Base-by-base conservation (phyloP, 2,797 vertebrate species). In the Channallabes apus region DNA sequence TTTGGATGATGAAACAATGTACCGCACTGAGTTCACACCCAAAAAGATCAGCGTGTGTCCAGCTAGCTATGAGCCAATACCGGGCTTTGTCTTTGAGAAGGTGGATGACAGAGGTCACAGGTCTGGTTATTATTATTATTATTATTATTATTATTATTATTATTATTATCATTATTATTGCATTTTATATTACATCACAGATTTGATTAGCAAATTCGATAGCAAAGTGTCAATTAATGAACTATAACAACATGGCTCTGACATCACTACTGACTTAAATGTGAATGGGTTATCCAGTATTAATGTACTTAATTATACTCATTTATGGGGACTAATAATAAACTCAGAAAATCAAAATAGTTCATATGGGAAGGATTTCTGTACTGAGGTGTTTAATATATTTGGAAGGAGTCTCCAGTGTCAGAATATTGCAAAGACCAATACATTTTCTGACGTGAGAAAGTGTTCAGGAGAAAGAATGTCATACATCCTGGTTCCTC, bases 61-160 rank as follows among this genome's bases (percentile, higher is more conserved):
- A 0, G 96, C 94, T 32, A 92, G 85, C 38, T 92, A 92, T 0
- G 88, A 92, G 0, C 90, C 79, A 14, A 94, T 94, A 4, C 91
- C 91, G 0, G 96, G 96, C 17, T 97, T 95, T 3, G 17, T 91
- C 41, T 97, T 96, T 62, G 90, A 96, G 67, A 92, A 78, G 22
- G 92, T 88, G 11, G 91, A 97, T 88, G 87, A 94, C 65, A 90
- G 81, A 7, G 96, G 96, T 27, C 97, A 97, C 92, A 94, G 89
- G 78, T 95, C 15, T 51, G n/a, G 4, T 32, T 27, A 67, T 22
- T 67, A 32, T 69, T 69, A 22, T 68, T 56, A 14, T 35, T 69
- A 56, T 56, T 68, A 4, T 82, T 64, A 18, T 77, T 76, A 54
- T 27, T 29, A n/a, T 80, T 80, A 46, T 79, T 78, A 4, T 82